Conservation (phyloP, 2,888 invertebrate genomes). For the Rhagium mordax region DNA sequence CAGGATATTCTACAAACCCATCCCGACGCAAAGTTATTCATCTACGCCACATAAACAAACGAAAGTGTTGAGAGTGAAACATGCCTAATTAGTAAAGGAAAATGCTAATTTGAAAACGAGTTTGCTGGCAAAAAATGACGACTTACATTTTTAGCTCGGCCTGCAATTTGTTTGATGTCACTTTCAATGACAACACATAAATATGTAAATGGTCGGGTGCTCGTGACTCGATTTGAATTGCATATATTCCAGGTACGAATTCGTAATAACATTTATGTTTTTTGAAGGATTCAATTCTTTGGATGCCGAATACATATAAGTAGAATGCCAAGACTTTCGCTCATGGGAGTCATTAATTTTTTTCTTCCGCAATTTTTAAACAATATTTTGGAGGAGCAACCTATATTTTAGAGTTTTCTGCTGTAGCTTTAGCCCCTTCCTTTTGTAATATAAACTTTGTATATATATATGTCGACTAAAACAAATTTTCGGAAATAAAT, state of each 20-base stretch:
- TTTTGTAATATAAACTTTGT: no score
- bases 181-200: slow-evolving; percentile 55
- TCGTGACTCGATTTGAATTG: slow-evolving; percentile 34
- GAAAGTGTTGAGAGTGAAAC: slow-evolving; percentile 18
- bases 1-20: slow-evolving; percentile 33
- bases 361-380: no score
- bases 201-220: slow-evolving; percentile 36
- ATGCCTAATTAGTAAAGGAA: slow-evolving; percentile 28
- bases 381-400: no score
- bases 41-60: slow-evolving; percentile 19
- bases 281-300: neutral
- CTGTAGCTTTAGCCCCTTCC: no score
- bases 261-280: slow-evolving; percentile 11
- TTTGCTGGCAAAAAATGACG: slow-evolving; percentile 22
- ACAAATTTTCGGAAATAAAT: no score
- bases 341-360: no score
- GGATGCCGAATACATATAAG: no score
- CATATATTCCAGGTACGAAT: slow-evolving; percentile 19
- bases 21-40: neutral
- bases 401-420: no score
- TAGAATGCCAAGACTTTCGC: no score
- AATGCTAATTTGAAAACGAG: slow-evolving; percentile 30
- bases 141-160: slow-evolving; percentile 43
- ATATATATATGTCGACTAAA: no score
- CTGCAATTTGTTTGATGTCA: slow-evolving; percentile 55